Percentiles rank a stretch among this genome's conserved stretches.
Evolutionary conservation across 2,888 invertebrate species (phyloP).

Genomic region (Coenonympha glycerion): DNA sequence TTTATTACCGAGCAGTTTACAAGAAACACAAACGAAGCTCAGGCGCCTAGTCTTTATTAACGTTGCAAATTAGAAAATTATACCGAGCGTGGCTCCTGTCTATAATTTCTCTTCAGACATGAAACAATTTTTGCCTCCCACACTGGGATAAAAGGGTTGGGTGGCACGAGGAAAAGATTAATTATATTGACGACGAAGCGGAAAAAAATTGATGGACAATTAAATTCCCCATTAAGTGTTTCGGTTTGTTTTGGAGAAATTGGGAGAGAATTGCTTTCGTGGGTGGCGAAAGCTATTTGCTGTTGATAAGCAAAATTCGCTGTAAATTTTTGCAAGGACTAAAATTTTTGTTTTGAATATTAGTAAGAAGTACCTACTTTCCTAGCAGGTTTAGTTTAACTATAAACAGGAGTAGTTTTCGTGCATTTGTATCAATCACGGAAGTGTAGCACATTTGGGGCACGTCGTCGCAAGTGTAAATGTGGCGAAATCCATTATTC

Average conservation of each 20-base stretch:
- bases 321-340: neutral
- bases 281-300: neutral
- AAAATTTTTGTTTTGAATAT: too few species aligned
- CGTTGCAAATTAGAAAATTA: constrained; percentile 5
- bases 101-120: constrained; percentile 7
- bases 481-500: neutral
- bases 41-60: constrained; percentile 2
- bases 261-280: neutral
- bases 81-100: neutral
- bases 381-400: too few species aligned
- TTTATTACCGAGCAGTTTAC: neutral
- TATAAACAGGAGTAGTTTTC: neutral
- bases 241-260: neutral
- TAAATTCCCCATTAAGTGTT: neutral
- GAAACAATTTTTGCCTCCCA: constrained; percentile 6
- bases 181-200: constrained; percentile 1
- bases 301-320: neutral
- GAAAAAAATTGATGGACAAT: constrained; percentile 1
- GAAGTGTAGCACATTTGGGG: neutral
- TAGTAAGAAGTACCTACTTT: too few species aligned
- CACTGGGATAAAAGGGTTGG: constrained; percentile 12
- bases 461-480: too few species aligned
- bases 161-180: neutral
- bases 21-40: neutral
- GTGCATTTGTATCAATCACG: neutral